These are phyloP conservation scores for Meriones unguiculatus DNA, from an alignment of 2,113 vertebrate genomes.

Conservation along the genomic window DNA sequence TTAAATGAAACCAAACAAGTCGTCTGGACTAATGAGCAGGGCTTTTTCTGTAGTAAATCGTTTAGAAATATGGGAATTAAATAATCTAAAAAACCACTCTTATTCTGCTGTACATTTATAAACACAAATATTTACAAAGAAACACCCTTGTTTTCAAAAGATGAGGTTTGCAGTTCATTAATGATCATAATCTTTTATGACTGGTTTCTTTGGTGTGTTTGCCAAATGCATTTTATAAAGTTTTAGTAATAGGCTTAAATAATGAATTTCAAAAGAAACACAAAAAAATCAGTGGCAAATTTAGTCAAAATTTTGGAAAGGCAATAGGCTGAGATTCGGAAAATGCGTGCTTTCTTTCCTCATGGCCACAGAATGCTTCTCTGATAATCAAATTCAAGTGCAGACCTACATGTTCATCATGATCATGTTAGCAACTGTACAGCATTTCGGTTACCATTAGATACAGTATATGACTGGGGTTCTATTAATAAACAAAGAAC, in stretches of 20 bases:
- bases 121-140: conserved; percentile 95
- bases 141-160: conserved; percentile 85
- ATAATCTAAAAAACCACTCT: conserved; percentile 95
- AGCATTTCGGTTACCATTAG: conserved; percentile 2
- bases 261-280: conserved; percentile 82
- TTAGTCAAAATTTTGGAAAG: conserved; percentile 73
- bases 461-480: conserved; percentile 59
- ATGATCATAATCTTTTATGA: conserved; percentile 86
- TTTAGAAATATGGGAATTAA: conserved; percentile 94
- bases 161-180: conserved; percentile 89
- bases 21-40: conserved; percentile 86
- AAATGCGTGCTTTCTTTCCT: conserved; percentile 30
- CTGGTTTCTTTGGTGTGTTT: conserved; percentile 89
- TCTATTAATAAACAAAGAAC: conserved; percentile 66
- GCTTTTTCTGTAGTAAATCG: conserved; percentile 89
- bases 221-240: conserved; percentile 85
- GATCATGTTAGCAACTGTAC: neutral
- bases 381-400: conserved; percentile 57
- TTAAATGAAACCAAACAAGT: conserved; percentile 73
- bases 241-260: conserved; percentile 81
- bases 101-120: conserved; percentile 95
- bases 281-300: conserved; percentile 79
- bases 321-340: conserved; percentile 62
- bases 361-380: conserved; percentile 38
- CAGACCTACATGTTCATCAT: neutral